These are phyloP conservation scores for Caenorhabditis imperialis DNA, from an alignment of 2,888 invertebrate genomes.

Conservation along the genomic window DNA sequence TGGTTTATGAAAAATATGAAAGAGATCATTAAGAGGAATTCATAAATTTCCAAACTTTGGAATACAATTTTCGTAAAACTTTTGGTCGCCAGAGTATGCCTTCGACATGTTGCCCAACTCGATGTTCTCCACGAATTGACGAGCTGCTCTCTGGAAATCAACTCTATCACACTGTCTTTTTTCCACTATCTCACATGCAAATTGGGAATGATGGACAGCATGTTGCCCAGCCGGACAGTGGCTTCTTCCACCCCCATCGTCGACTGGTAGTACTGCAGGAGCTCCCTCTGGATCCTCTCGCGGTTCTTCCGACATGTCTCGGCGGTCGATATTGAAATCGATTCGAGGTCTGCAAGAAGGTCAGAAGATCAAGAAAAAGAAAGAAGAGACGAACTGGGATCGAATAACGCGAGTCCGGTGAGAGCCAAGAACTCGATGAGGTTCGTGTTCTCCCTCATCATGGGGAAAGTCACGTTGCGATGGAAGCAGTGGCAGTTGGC, in stretches of 20 bases:
- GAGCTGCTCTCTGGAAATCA: slow-evolving; percentile 26
- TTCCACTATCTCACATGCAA: slow-evolving; percentile 17
- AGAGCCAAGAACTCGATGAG: slow-evolving; percentile 38
- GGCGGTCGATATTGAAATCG: slow-evolving; percentile 12
- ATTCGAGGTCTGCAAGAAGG: slow-evolving; percentile 24
- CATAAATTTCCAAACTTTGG: slow-evolving; percentile 35
- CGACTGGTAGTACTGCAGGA: slow-evolving; percentile 24
- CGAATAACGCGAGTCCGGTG: slow-evolving; percentile 30
- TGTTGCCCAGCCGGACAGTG: slow-evolving; percentile 21
- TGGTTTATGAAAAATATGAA: no score
- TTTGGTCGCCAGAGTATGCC: slow-evolving; percentile 29
- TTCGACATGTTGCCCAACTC: slow-evolving; percentile 41
- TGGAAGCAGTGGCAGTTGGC: slow-evolving; percentile 28
- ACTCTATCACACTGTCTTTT: neutral
- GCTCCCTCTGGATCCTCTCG: slow-evolving; percentile 22
- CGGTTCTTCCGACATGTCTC: slow-evolving; percentile 22
- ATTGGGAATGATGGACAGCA: slow-evolving; percentile 37
- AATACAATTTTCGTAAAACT: slow-evolving; percentile 37
- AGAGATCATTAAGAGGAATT: neutral
- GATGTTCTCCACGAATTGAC: slow-evolving; percentile 31
- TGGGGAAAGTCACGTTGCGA: slow-evolving; percentile 37
- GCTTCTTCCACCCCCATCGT: slow-evolving; percentile 13
- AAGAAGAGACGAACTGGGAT: no score
- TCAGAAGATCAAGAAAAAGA: no score
- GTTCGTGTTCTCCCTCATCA: slow-evolving; percentile 31